Base-by-base conservation (phyloP, 2,113 vertebrate species). In the Erpornis zantholeuca region DNA sequence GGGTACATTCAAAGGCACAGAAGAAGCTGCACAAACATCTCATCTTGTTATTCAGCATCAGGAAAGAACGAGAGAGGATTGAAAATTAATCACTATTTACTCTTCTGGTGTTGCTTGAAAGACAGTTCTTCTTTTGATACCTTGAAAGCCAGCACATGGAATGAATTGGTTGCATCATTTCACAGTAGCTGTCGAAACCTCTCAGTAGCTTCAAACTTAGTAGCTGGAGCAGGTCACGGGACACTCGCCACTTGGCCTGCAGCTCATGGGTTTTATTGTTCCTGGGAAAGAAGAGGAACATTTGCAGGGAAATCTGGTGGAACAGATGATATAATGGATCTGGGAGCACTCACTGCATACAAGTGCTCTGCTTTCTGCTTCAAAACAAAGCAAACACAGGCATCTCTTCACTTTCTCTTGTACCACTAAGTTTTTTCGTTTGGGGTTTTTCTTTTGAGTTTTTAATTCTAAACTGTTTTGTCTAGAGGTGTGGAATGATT, bases 211-310 rank as follows among this genome's bases (percentile, higher is more conserved):
- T 94, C 75, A 56, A 31, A 27, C 81, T 53, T 29, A 57, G 66
- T 91, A 96, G 90, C 90, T 95, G 77, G 79, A 80, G 92, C 68
- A 90, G 85, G 61, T 91, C 75, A 5, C 8, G 90, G 94, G 92
- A 86, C 90, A 85, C 36, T 83, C 3, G 3, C 84, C 85, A 90
- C 94, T 95, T 96, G 94, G 94, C 85, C 36, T 68, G 79, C 24
- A 69, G 82, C 57, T 90, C 59, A 13, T 84, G 84, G 60, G 5
- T 94, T 91, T 94, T 91, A 89, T 90, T 96, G 90, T 88, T 88
- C 68, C 12, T 45, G 68, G 76, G 82, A 90, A 94, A 33, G 14
- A 86, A 54, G 70, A 95, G 54, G 63, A 92, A 66, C 71, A 54
- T 33, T 85, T 89, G 45, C 36, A 70, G 59, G 42, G 68, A 77